Conservation (phyloP, 2,113 vertebrate genomes). For the Paramormyrops kingsleyae region DNA sequence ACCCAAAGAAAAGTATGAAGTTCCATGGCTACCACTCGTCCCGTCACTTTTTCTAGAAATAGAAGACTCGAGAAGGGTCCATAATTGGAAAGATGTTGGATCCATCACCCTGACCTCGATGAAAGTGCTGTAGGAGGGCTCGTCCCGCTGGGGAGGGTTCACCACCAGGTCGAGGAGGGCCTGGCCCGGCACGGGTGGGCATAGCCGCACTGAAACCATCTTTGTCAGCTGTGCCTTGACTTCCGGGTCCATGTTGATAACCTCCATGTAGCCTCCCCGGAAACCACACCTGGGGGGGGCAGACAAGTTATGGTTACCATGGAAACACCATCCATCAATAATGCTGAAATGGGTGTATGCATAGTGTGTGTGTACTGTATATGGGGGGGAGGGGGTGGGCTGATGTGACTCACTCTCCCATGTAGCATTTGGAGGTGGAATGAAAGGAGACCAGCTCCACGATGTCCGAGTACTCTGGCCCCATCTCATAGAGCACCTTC, state of each 20-base stretch:
- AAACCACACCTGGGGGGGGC: constrained; percentile 63
- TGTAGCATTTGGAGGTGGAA: constrained; percentile 72
- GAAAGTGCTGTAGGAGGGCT: constrained; percentile 62
- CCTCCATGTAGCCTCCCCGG: constrained; percentile 67
- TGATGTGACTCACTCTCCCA: constrained; percentile 65
- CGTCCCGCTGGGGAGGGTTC: constrained; percentile 51
- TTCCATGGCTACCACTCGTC: neutral
- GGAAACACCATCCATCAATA: neutral
- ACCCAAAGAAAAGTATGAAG: too few species aligned
- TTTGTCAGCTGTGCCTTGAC: constrained; percentile 63
- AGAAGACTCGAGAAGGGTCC: neutral
- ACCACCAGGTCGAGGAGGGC: constrained; percentile 53
- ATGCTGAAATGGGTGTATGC: neutral
- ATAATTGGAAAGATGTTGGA: neutral
- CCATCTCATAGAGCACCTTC: constrained; percentile 73
- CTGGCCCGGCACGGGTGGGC: constrained; percentile 62
- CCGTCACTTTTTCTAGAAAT: neutral
- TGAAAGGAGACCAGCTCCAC: constrained; percentile 73
- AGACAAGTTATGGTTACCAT: neutral
- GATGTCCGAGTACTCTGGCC: constrained; percentile 45
- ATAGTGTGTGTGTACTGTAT: neutral
- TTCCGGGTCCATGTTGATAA: constrained; percentile 62
- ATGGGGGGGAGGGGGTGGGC: neutral
- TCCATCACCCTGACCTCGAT: constrained; percentile 44
- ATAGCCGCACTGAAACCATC: constrained; percentile 63